Percentiles rank a stretch among this genome's conserved stretches.
phyloP scores from a whole-genome alignment of 2,113 vertebrate genomes.

The Ivindomyrus marchei region DNA sequence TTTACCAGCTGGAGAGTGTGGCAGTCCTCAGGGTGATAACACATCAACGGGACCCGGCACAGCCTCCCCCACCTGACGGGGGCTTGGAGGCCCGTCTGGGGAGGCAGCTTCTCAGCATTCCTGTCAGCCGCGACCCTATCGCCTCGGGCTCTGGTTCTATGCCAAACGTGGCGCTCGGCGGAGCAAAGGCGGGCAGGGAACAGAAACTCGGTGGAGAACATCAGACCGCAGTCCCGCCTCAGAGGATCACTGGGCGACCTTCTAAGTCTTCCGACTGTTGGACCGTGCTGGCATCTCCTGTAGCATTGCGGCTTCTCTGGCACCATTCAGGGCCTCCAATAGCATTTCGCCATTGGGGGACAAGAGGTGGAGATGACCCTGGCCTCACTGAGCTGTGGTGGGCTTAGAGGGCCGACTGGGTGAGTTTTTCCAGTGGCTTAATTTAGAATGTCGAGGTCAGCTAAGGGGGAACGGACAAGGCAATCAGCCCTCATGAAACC shows the following conservation, averaged over 20 bases:
- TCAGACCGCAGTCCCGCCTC: neutral
- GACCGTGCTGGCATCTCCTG: neutral
- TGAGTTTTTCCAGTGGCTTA: neutral
- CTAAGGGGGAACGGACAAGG: neutral
- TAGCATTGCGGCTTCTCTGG: neutral
- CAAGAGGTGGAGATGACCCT: neutral
- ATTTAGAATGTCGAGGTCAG: neutral
- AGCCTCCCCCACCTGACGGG: neutral
- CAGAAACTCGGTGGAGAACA: neutral
- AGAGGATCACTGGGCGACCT: neutral
- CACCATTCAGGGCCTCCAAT: neutral
- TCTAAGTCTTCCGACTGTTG: neutral
- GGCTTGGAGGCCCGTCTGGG: neutral
- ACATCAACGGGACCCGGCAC: neutral
- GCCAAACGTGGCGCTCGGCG: neutral
- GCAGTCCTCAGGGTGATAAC: neutral
- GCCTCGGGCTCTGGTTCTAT: neutral
- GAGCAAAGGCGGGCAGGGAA: neutral
- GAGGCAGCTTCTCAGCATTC: neutral
- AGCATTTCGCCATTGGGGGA: neutral
- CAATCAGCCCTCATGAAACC: neutral
- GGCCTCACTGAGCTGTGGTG: neutral
- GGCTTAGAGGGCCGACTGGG: neutral
- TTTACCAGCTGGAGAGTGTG: neutral
- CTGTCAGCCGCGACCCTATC: neutral